phyloP scores from a whole-genome alignment of 2,888 invertebrate species.

The Slavum lentiscoides region DNA sequence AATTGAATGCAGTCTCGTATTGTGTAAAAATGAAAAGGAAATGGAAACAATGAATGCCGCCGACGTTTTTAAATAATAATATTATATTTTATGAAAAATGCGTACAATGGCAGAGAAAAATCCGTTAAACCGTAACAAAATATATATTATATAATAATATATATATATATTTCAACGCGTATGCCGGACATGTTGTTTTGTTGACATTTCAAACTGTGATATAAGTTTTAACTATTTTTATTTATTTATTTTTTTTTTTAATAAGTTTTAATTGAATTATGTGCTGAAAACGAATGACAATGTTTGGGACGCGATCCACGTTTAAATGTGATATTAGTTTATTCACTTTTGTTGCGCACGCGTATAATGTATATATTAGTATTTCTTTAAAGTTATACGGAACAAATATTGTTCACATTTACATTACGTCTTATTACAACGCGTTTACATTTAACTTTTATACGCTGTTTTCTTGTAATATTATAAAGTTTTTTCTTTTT shows the following conservation, averaged over 20 bases:
- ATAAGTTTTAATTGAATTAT: background rate
- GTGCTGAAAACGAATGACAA: background rate
- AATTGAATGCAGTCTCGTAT: no score
- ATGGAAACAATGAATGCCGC: no score
- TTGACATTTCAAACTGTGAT: background rate
- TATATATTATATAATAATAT: no score
- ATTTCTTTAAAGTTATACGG: background rate
- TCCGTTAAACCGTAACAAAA: no score
- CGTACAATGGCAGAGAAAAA: no score
- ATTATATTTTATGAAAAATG: no score
- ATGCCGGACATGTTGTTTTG: background rate
- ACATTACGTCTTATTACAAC: background rate
- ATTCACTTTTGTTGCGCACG: background rate
- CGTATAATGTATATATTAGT: background rate
- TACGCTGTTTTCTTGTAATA: no score
- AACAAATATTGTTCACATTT: background rate
- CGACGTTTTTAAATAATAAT: no score
- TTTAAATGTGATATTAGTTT: background rate
- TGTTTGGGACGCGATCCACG: background rate
- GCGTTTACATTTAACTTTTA: no score
- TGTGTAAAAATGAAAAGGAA: no score
- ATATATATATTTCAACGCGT: background rate
- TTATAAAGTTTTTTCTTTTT: no score
- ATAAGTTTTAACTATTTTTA: background rate
- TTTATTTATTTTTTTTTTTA: background rate